Percentiles rank a stretch among this genome's conserved stretches.
Conservation (phyloP, 2,888 invertebrate genomes). For the Hydriomena furcata region DNA sequence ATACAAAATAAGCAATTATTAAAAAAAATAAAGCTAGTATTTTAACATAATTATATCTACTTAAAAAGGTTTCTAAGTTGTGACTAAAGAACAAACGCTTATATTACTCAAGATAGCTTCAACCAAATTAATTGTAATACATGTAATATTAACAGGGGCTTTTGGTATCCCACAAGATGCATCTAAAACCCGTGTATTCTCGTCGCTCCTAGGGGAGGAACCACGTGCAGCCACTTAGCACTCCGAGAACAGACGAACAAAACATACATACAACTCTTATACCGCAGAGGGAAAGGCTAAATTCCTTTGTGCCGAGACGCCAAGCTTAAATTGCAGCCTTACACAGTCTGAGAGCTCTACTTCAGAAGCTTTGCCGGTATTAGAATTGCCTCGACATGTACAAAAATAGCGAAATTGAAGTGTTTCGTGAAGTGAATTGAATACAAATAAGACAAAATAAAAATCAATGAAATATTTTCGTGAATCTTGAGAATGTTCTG, state of each 20-base stretch:
- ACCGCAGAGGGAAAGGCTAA: slow-evolving; percentile 55
- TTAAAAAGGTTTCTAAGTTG: too few relatives aligned
- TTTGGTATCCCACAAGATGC: slow-evolving; percentile 71
- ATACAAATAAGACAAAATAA: slow-evolving; percentile 53
- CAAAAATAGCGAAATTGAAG: slow-evolving; percentile 73
- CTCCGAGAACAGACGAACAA: slow-evolving; percentile 59
- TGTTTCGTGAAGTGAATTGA: slow-evolving; percentile 66
- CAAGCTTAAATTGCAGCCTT: slow-evolving; percentile 62
- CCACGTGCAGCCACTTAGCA: slow-evolving; percentile 80
- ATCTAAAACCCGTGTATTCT: slow-evolving; percentile 69
- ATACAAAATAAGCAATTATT: too few relatives aligned
- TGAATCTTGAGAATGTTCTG: slow-evolving; percentile 27
- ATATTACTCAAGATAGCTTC: slow-evolving; percentile 50
- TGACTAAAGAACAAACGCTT: slow-evolving; percentile 2
- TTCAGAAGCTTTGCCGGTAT: slow-evolving; percentile 72
- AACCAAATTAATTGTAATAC: slow-evolving; percentile 72
- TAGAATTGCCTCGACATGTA: slow-evolving; percentile 75
- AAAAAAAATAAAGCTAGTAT: too few relatives aligned
- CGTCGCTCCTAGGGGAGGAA: slow-evolving; percentile 58
- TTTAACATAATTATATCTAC: too few relatives aligned
- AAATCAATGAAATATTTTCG: slow-evolving; percentile 46
- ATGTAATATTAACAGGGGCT: slow-evolving; percentile 68
- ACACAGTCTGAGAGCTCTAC: slow-evolving; percentile 70
- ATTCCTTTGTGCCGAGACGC: slow-evolving; percentile 52
- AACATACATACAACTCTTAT: slow-evolving; percentile 53